A percentile compares a stretch with the other conserved stretches of the same genome.
Conservation (phyloP, 2,888 invertebrate genomes). For the Ramazzottius varieornatus region DNA sequence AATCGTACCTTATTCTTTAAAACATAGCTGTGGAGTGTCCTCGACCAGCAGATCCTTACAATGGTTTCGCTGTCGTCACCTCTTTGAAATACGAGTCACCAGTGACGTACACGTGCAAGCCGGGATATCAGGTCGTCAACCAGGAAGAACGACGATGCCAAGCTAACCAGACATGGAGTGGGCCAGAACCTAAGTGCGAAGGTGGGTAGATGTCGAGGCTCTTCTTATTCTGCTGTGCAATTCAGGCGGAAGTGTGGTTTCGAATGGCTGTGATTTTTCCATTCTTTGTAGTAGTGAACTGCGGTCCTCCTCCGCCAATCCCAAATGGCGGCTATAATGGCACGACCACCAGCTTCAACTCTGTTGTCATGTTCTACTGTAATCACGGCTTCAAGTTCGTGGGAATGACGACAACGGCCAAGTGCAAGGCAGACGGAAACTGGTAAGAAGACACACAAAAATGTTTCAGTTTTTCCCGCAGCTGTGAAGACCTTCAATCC, state of each 20-base stretch:
- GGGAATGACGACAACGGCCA: slow-evolving; percentile 37
- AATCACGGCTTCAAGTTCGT: slow-evolving; percentile 67
- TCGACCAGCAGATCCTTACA: slow-evolving; percentile 61
- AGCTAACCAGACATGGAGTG: slow-evolving; percentile 80
- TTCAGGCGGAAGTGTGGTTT: no score
- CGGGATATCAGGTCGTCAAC: slow-evolving; percentile 69
- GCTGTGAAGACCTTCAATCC: no score
- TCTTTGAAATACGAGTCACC: slow-evolving; percentile 80
- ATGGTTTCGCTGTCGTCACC: slow-evolving; percentile 73
- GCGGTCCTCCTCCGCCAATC: slow-evolving; percentile 68
- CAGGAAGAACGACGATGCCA: slow-evolving; percentile 69
- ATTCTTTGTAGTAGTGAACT: slow-evolving; percentile 59
- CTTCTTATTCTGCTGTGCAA: neutral
- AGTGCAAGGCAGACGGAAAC: slow-evolving; percentile 18
- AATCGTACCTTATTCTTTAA: neutral
- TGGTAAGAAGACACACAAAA: no score
- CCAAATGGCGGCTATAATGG: slow-evolving; percentile 68
- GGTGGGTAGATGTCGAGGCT: slow-evolving; percentile 28
- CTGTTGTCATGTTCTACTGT: slow-evolving; percentile 72
- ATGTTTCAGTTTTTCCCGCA: no score
- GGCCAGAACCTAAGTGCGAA: slow-evolving; percentile 66
- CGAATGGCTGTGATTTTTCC: slow-evolving; percentile 3
- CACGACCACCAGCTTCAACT: slow-evolving; percentile 56
- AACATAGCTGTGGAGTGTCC: slow-evolving; percentile 68
- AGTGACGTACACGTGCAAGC: slow-evolving; percentile 79